Evolutionary conservation across 2,888 invertebrate species (phyloP).

Genomic region (Synanthedon tipuliformis): DNA sequence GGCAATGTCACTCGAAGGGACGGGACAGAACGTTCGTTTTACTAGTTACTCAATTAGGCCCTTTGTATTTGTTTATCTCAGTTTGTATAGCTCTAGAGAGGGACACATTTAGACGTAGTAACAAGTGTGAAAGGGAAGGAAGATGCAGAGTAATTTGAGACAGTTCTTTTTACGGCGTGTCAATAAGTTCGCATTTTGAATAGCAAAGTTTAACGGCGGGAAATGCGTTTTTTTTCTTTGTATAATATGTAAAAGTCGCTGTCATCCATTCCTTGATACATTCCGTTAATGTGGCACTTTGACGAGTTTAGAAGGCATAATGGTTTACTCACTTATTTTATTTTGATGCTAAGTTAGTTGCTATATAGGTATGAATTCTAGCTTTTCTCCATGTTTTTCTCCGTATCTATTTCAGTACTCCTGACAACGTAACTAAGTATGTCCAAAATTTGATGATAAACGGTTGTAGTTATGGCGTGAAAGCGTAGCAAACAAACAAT

Average conservation of each 20-base stretch:
- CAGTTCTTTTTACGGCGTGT: conserved; percentile 65
- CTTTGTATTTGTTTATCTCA: conserved; percentile 72
- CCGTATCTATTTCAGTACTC: too few species aligned
- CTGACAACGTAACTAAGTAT: too few species aligned
- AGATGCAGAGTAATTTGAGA: conserved; percentile 64
- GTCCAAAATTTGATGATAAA: too few species aligned
- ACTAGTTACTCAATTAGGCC: conserved; percentile 72
- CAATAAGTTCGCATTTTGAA: conserved; percentile 69
- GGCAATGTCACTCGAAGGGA: conserved; percentile 50
- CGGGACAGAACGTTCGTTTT: conserved; percentile 64
- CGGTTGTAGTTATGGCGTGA: too few species aligned
- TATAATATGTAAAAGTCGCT: conserved; percentile 52
- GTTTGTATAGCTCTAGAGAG: conserved; percentile 57
- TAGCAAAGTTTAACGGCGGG: conserved; percentile 65
- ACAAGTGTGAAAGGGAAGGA: conserved; percentile 24
- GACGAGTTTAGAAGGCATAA: conserved; percentile 9
- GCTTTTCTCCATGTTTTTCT: too few species aligned
- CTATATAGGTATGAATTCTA: too few species aligned
- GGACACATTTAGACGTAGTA: conserved; percentile 19
- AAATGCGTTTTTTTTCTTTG: conserved; percentile 60
- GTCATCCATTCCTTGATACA: conserved; percentile 53
- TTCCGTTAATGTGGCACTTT: conserved; percentile 28
- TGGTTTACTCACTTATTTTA: conserved; percentile 2
- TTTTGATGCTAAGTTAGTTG: conserved; percentile 1
- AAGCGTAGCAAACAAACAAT: too few species aligned